Percentiles rank a stretch among this genome's conserved stretches.
Conservation (phyloP, 1,140 invertebrate genomes). For the Cyclargus thomasi region DNA sequence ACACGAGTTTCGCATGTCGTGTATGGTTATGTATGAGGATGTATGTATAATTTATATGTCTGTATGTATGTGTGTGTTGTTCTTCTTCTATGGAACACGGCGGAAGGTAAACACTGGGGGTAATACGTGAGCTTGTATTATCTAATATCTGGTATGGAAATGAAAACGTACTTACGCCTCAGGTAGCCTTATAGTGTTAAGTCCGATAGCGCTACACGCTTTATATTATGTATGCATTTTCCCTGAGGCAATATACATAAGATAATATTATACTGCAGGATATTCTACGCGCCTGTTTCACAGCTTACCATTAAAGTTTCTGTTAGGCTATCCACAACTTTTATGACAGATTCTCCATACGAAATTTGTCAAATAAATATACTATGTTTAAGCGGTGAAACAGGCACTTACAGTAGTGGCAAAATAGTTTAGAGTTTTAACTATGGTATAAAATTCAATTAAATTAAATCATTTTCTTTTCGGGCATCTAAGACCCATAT, state of each 20-base stretch:
- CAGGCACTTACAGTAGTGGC: too few relatives aligned
- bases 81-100: not conserved
- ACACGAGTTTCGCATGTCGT: not conserved
- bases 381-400: too few relatives aligned
- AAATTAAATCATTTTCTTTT: too few relatives aligned
- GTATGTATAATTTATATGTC: not conserved
- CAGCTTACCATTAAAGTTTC: too few relatives aligned
- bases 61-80: not conserved
- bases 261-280: too few relatives aligned
- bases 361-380: too few relatives aligned
- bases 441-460: too few relatives aligned
- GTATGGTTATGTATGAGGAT: not conserved
- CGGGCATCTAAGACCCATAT: too few relatives aligned
- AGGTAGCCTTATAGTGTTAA: constrained; percentile 19
- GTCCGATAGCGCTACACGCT: constrained; percentile 21
- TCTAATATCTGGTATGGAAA: constrained; percentile 28
- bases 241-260: constrained; percentile 14
- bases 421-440: too few relatives aligned
- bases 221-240: not conserved
- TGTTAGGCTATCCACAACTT: too few relatives aligned
- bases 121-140: constrained; percentile 19
- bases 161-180: constrained; percentile 27
- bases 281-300: too few relatives aligned
- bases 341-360: too few relatives aligned
- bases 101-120: not conserved